A percentile compares a stretch with the other conserved stretches of the same genome.
Conservation (phyloP, 2,888 invertebrate genomes). For the Eupithecia insigniata region DNA sequence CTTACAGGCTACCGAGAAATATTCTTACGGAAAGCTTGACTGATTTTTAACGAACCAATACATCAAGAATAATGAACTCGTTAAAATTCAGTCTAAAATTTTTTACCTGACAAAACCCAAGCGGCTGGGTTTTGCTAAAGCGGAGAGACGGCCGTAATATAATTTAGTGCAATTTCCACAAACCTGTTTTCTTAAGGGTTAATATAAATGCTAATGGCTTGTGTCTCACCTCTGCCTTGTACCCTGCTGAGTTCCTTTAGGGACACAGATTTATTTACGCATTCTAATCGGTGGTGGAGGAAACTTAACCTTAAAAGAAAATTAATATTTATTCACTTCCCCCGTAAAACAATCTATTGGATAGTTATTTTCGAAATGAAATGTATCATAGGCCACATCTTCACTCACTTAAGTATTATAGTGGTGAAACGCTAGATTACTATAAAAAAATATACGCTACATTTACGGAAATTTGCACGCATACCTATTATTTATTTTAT, state of each 20-base stretch:
- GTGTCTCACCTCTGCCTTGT: slow-evolving; percentile 50
- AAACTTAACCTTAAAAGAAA: slow-evolving; percentile 5
- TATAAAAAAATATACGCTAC: not conserved
- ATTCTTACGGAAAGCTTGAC: not conserved
- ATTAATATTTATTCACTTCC: not conserved
- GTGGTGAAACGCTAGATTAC: no score
- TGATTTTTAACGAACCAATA: slow-evolving; percentile 10
- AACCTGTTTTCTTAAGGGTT: slow-evolving; percentile 72
- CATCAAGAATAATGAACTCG: slow-evolving; percentile 13
- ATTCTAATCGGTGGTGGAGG: slow-evolving; percentile 24
- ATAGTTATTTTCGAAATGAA: not conserved
- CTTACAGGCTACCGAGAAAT: not conserved
- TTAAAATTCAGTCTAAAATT: slow-evolving; percentile 16
- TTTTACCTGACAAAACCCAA: slow-evolving; percentile 18
- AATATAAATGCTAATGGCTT: slow-evolving; percentile 77
- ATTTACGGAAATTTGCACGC: not conserved
- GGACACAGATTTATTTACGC: slow-evolving; percentile 41
- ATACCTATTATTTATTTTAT: not conserved
- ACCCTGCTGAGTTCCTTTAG: slow-evolving; percentile 35
- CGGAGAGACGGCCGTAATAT: slow-evolving; percentile 56
- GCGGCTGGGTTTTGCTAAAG: slow-evolving; percentile 5
- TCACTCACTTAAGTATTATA: not conserved
- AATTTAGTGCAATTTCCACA: slow-evolving; percentile 65
- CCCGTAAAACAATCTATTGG: not conserved
- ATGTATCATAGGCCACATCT: slow-evolving; percentile 14